Percentiles rank a stretch among this genome's conserved stretches.
These are phyloP conservation scores for Eolophus roseicapilla DNA, from an alignment of 2,113 vertebrate genomes.

Conservation along the genomic window DNA sequence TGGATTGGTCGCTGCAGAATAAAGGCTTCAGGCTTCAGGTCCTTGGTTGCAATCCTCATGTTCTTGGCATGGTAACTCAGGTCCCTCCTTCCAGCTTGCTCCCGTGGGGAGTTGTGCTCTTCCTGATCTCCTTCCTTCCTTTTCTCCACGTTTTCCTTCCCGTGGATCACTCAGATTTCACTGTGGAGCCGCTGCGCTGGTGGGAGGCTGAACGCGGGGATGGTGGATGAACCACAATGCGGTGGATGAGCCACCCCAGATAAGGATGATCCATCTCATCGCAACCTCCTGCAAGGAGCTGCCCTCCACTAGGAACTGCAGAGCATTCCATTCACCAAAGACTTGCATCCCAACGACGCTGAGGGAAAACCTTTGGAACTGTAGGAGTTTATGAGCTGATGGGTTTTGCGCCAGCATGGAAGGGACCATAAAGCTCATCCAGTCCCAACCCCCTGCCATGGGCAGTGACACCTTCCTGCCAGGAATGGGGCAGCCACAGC, in stretches of 20 bases:
- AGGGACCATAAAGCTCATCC: background rate
- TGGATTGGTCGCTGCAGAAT: background rate
- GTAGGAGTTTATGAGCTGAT: fast-evolving
- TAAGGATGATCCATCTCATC: too few species aligned
- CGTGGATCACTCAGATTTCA: background rate
- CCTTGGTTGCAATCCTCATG: background rate
- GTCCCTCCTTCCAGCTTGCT: background rate
- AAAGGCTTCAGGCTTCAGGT: background rate
- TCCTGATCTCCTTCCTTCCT: background rate
- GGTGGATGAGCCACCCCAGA: too few species aligned
- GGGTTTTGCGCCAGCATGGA: background rate
- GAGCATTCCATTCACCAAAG: background rate
- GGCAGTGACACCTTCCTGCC: background rate
- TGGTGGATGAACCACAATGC: background rate
- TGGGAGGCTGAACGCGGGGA: too few species aligned
- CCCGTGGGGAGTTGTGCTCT: background rate
- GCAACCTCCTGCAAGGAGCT: background rate
- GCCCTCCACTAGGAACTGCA: background rate
- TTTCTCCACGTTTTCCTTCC: background rate
- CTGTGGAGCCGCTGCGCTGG: background rate
- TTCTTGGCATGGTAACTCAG: background rate
- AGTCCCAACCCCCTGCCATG: too few species aligned
- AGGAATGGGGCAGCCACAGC: background rate
- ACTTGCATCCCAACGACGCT: background rate
- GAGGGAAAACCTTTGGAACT: background rate